These are phyloP conservation scores for Merops nubicus DNA, from an alignment of 2,113 vertebrate genomes.

Conservation along the genomic window DNA sequence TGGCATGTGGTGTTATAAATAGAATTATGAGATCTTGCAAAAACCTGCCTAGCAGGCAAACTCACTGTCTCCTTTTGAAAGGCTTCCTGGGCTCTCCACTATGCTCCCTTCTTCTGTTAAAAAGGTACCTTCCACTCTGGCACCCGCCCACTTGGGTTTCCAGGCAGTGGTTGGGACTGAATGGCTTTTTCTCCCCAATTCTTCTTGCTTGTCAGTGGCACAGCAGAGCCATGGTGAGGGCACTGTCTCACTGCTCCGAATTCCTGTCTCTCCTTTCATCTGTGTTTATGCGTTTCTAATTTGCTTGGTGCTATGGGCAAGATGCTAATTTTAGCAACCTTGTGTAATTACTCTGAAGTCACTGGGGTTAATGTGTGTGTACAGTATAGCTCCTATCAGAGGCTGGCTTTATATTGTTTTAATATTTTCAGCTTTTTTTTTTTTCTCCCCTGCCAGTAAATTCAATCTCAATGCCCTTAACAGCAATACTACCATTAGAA, in stretches of 20 bases:
- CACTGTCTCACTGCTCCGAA: background rate
- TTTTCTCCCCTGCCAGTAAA: background rate
- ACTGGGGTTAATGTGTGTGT: background rate
- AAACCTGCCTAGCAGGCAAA: constrained; percentile 67
- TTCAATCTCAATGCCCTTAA: background rate
- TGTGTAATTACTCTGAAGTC: constrained; percentile 53
- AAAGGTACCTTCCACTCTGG: background rate
- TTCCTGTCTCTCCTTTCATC: constrained; percentile 4
- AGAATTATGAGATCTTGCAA: constrained; percentile 57
- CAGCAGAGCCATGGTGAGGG: background rate
- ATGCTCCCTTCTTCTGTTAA: background rate
- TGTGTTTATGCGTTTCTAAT: constrained; percentile 28
- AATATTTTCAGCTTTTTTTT: background rate
- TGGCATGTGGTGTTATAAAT: constrained; percentile 71
- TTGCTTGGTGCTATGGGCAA: background rate
- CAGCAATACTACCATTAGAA: background rate
- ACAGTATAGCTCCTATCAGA: background rate
- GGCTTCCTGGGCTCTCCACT: background rate
- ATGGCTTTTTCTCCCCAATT: background rate
- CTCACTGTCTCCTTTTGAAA: background rate
- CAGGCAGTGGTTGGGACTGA: background rate
- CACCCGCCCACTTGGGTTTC: background rate
- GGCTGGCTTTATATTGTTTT: background rate
- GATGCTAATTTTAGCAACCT: constrained; percentile 51
- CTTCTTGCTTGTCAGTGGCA: background rate